Base-by-base conservation (phyloP, 2,888 invertebrate genomes). In the Heliconius sara region DNA sequence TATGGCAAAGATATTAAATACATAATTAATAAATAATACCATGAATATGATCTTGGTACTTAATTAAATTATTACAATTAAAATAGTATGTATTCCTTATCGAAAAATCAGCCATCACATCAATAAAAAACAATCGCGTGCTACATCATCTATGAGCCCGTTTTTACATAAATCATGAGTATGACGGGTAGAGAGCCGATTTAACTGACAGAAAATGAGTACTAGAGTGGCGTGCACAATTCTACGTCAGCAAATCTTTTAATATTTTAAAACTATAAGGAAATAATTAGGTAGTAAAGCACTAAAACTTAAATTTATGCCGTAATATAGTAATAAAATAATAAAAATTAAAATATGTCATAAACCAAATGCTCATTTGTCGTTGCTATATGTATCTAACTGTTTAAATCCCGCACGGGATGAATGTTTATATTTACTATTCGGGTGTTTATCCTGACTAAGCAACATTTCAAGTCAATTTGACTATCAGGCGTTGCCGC, bases 151-250 rank as follows among this genome's bases (percentile, higher is more conserved):
- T n/a, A 80, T 70, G 67, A 74, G 78, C 65, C 57, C 47, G 47
- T 60, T 73, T 80, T 80, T 79, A 79, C 76, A 79, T 80, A 80
- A 80, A 80, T 80, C 80, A 80, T 79, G 60, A 65, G 34, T 72
- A 67, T 78, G 80, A 79, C 79, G 76, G 78, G 72, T 67, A 72
- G 79, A 80, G 67, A 66, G 75, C 30, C 47, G 27, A 68, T 78
- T 74, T 67, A 74, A 60, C 74, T 74, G 67, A 74, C 78, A 43
- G 78, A 73, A 77, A 77, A 72, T 65, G 39, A 66, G n/a, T 65
- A 47, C 73, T 43, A 27, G 25, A 67, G 39, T 30, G 39, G 34
- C 47, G 52, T 67, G 52, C 52, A 47, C 30, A 43, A 47, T 65
- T 47, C 19, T 65, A 73, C 39, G n/a, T 19, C 25, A 73, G 39